Evolutionary conservation across 92 coral and sea anemone species (phyloP).

Genomic region (Zoanthus gigantus): DNA sequence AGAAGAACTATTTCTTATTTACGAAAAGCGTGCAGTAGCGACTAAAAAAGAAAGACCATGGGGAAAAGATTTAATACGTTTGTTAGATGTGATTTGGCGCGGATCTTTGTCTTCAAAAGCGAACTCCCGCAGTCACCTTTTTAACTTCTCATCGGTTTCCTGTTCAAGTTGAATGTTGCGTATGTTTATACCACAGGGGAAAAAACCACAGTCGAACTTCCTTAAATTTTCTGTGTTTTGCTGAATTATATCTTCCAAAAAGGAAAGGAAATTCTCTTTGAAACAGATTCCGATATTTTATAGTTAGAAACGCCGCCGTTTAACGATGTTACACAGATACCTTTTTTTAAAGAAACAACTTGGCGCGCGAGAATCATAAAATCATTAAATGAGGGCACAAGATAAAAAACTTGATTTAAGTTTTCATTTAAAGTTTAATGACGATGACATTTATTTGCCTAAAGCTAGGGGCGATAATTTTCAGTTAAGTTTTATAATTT

Average conservation of each 20-base stretch:
- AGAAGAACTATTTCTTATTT: constrained; percentile 10
- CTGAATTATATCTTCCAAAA: too few species aligned
- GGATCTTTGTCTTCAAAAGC: not conserved
- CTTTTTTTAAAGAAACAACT: not conserved
- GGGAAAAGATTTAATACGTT: constrained; percentile 36
- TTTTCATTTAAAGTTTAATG: constrained; percentile 39
- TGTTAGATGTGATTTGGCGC: not conserved
- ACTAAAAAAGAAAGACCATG: constrained; percentile 6
- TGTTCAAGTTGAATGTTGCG: constrained; percentile 35
- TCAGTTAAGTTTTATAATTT: constrained; percentile 26
- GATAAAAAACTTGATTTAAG: constrained; percentile 23
- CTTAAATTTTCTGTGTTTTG: not conserved
- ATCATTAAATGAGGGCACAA: constrained; percentile 33
- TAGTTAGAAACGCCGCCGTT: not conserved
- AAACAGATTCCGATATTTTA: too few species aligned
- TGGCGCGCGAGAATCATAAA: not conserved
- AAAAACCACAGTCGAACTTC: constrained; percentile 31
- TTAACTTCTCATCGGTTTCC: constrained; percentile 30
- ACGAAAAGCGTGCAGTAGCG: constrained; percentile 30
- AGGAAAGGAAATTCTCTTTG: too few species aligned
- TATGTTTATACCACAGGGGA: not conserved
- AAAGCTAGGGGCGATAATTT: constrained; percentile 27
- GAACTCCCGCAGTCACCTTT: constrained; percentile 47
- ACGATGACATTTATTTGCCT: constrained; percentile 9
- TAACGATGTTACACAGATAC: not conserved